Evolutionary conservation across 1,140 invertebrate genomes (phyloP).

Genomic region (Neodiprion virginianus): DNA sequence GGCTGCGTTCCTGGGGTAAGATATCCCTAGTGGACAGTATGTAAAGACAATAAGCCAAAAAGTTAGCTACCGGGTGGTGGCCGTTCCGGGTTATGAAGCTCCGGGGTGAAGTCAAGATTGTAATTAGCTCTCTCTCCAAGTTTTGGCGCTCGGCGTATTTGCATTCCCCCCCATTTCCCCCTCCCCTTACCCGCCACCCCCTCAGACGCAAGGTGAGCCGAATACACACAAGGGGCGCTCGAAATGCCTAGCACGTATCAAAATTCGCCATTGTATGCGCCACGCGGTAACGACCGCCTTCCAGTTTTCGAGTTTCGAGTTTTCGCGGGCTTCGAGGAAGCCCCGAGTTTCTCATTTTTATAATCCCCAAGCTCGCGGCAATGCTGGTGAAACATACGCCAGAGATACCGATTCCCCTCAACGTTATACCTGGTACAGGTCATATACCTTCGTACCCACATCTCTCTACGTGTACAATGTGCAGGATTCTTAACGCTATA

Average conservation of each 20-base stretch:
- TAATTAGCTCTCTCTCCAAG: conserved; percentile 56
- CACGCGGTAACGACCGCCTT: not conserved
- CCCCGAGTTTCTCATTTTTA: not conserved
- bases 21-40: conserved; percentile 56
- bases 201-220: conserved; percentile 14
- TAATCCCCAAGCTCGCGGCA: not conserved
- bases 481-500: too few species aligned
- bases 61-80: conserved; percentile 47
- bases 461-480: too few species aligned
- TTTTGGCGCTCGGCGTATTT: conserved; percentile 56
- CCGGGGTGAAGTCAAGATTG: conserved; percentile 60
- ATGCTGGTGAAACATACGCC: too few species aligned
- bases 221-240: conserved; percentile 4
- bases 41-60: conserved; percentile 60
- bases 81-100: conserved; percentile 58
- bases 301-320: not conserved
- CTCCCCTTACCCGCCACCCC: not conserved
- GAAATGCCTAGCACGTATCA: conserved; percentile 53
- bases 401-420: not conserved
- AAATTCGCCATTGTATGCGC: conserved; percentile 45
- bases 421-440: too few species aligned
- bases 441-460: too few species aligned
- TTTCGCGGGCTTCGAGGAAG: too few species aligned
- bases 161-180: conserved; percentile 35
- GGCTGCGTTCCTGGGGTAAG: conserved; percentile 15